Evolutionary conservation across 2,113 vertebrate genomes (phyloP).

Genomic region (Solea solea): DNA sequence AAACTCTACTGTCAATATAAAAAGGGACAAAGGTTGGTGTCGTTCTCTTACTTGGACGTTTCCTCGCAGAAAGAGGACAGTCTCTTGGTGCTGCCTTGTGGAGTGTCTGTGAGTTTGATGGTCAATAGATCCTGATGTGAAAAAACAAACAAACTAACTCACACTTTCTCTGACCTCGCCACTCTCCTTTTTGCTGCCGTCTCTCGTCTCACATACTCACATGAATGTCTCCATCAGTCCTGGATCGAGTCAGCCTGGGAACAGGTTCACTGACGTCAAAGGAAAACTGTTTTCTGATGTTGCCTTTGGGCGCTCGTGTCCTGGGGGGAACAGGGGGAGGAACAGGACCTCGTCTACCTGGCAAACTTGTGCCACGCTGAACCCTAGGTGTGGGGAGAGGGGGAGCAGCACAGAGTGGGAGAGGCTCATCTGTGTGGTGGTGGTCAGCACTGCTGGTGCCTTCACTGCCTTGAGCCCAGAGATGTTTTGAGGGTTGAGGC

Average conservation of each 20-base stretch:
- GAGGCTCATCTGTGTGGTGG: background rate
- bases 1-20: background rate
- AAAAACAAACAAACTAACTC: background rate
- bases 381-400: constrained; percentile 12
- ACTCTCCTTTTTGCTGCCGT: background rate
- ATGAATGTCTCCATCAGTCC: constrained; percentile 29
- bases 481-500: background rate
- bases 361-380: background rate
- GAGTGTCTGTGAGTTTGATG: constrained; percentile 61
- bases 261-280: background rate
- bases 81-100: constrained; percentile 71
- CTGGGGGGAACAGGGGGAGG: constrained; percentile 68
- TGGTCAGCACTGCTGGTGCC: background rate
- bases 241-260: constrained; percentile 54
- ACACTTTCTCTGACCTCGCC: background rate
- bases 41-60: constrained; percentile 58
- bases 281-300: constrained; percentile 23
- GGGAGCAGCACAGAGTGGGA: background rate
- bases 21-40: background rate
- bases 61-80: constrained; percentile 59
- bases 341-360: rapidly evolving
- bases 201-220: constrained; percentile 61
- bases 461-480: background rate
- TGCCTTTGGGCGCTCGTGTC: background rate
- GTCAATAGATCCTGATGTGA: constrained; percentile 61